Evolutionary conservation across 2,113 vertebrate genomes (phyloP), one percentile per base, ranked within the genome.

Genomic region (Chauna torquata): DNA sequence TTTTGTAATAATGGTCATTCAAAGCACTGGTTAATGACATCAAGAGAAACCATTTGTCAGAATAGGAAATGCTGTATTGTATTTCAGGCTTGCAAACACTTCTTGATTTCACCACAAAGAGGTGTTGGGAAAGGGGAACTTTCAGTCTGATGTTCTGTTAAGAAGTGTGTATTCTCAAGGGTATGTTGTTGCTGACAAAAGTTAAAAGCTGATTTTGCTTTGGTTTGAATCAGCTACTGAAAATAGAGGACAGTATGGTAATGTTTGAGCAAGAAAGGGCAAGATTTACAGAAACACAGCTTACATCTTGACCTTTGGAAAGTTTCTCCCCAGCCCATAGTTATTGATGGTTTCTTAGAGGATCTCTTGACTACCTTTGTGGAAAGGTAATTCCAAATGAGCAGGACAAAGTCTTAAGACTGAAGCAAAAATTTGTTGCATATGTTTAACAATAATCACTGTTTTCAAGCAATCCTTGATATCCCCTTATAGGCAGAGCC

Each of bases 401-500:
- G 13, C 45, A 81, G 40, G 17, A 30, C 9, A 52, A 40, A 34
- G 5, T 74, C 44, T 54, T 66, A 36, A 57, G 61, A 42, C 45
- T 44, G 45, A 78, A 64, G 30, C 4, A 44, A 49, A 81, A 81
- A 52, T 65, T 6, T 9, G 13, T 72, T 91, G 36, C 19, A 13
- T 23, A 2, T 61, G 23, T 42, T 78, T 65, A 66, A 49, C n/a
- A 42, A 8, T n/a, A 82, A 42, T 42, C 36, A 12, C 12, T 45
- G 7, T 23, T 91, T 82, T 52, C 45, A 69, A 57, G 23, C 36
- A 40, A 19, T 40, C 23, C 34, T 77, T 59, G 55, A 34, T 68
- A 9, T n/a, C 2, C 1, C 6, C 5, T 71, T 28, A 80, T 25
- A 42, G 2, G 2, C 25, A 50, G 27, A 57, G 9, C 22, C 44